Evolutionary conservation across 1,140 invertebrate species (phyloP), one percentile per base, ranked within the genome.

Genomic region (Drosophila kanapiae): DNA sequence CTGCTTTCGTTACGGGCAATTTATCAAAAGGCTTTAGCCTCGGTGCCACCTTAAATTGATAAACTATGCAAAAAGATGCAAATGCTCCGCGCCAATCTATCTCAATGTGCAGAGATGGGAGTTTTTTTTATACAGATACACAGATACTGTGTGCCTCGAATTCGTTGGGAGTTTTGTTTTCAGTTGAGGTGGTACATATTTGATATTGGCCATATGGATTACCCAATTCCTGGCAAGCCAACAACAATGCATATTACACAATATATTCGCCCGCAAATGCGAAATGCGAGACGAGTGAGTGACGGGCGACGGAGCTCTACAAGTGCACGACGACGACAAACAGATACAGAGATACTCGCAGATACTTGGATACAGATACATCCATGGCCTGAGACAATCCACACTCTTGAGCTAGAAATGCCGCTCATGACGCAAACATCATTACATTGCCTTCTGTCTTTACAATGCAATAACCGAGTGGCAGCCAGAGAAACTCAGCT

Each of bases 381-480:
- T 33, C 27, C 14, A 33, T 16, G 49, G 29, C 29, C 49, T 51
- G 43, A 38, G 64, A 69, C 33, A 72, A 65, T 49, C 69, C 67
- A 60, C 45, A 72, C 67, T 72, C 29, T 71, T 69, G 64, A 70
- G 69, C 67, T 59, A 42, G 53, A 60, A 59, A 72, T 72, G 69
- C 69, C 69, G 70, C 70, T 72, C 68, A 72, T 72, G 70, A 72
- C 70, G 70, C 67, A 72, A 72, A 72, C 75, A 69, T 78, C 75
- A 78, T 78, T 78, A 78, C 75, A 69, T 63, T 48, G 75, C 75
- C 64, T 72, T 58, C 69, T 72, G 69, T 72, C 70, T 70, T 70
- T 72, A 71, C 69, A 71, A 72, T 72, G 69, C 69, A 72, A 72
- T 72, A 72, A 51, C 53, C 53, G 37, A 58, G 18, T 45, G 53